Base-by-base conservation (phyloP, 1,140 invertebrate genomes). In the Varroa destructor region DNA sequence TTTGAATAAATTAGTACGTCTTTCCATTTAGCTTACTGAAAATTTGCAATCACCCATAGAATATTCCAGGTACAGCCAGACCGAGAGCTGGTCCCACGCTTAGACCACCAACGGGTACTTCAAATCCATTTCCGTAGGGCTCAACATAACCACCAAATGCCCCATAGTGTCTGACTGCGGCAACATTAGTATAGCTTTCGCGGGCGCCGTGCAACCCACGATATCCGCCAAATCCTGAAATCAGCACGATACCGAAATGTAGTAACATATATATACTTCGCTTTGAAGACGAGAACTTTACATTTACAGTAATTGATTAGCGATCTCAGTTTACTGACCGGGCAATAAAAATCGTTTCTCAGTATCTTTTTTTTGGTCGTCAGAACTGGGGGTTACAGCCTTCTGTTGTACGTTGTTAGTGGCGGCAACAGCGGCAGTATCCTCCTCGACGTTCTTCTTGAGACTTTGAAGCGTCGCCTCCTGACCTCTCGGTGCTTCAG, bases 171-270 rank as follows among this genome's bases (percentile, higher is more conserved):
- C 61, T 37, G 36, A 67, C 14, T 5, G 40, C 12, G 40, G n/a
- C 61, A 37, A 67, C 12, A 37, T 67, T 67, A 1, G 61, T 3
- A 37, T 67, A 67, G 3, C 12, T 36, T 67, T 37, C 61, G 46
- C 40, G 61, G 12, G 14, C 46, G 12, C 61, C 61, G 36, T 67
- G 14, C 3, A 25, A 37, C 12, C 61, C 61, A 5, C 61, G 10
- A 37, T 67, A 67, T 12, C 61, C 61, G 10, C 61, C 61, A 37
- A 67, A 67, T 12, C 10, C 57, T 42, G 57, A 58, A 58, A 51
- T 8, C 46, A 51, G 8, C 8, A 51, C 8, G 46, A 51, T 51
- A 8, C 8, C 3, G 4, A 51, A 51, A 51, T 51, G 46, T 8
- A 51, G 46, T 5, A 51, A 51, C 46, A 51, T 3, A 51, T n/a